Percentiles rank a stretch among this genome's conserved stretches.
These are phyloP conservation scores for Crossocerus cetratus DNA, from an alignment of 2,888 invertebrate genomes.

Conservation along the genomic window DNA sequence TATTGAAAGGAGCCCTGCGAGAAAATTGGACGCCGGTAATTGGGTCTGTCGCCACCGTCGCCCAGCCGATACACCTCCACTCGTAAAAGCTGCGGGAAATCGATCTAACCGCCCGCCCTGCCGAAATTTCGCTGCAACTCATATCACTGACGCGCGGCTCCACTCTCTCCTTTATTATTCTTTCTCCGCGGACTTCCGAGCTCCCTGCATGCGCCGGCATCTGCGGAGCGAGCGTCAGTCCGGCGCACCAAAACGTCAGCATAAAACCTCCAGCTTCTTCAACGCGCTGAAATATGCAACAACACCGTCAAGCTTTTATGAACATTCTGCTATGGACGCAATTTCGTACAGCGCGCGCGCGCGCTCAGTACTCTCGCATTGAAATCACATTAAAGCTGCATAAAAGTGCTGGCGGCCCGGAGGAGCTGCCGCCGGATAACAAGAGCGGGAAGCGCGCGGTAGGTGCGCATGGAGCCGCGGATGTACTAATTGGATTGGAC, in stretches of 20 bases:
- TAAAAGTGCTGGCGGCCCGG: conserved; percentile 28
- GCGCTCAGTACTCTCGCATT: conserved; percentile 8
- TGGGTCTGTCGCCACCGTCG: conserved; percentile 1
- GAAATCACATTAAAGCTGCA: conserved; percentile 15
- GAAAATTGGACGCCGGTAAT: conserved; percentile 1
- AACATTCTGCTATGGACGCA: conserved; percentile 27
- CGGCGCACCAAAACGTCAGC: no score
- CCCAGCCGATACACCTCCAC: background rate
- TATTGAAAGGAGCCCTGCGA: background rate
- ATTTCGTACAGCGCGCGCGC: background rate
- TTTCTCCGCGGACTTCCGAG: no score
- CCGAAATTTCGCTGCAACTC: no score
- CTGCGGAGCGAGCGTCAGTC: no score
- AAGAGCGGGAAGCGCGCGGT: conserved; percentile 1
- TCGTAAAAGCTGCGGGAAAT: background rate
- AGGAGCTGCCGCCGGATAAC: conserved; percentile 9
- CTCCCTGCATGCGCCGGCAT: no score
- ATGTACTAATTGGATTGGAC: conserved; percentile 59
- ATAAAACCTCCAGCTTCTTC: no score
- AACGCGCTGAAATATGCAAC: no score
- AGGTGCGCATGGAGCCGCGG: conserved; percentile 1
- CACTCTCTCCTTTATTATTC: no score
- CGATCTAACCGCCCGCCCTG: no score
- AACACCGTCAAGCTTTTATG: conserved; percentile 16
- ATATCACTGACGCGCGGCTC: no score